These are phyloP conservation scores for Oreonectes daqikongensis DNA, from an alignment of 2,797 vertebrate genomes.

Conservation along the genomic window DNA sequence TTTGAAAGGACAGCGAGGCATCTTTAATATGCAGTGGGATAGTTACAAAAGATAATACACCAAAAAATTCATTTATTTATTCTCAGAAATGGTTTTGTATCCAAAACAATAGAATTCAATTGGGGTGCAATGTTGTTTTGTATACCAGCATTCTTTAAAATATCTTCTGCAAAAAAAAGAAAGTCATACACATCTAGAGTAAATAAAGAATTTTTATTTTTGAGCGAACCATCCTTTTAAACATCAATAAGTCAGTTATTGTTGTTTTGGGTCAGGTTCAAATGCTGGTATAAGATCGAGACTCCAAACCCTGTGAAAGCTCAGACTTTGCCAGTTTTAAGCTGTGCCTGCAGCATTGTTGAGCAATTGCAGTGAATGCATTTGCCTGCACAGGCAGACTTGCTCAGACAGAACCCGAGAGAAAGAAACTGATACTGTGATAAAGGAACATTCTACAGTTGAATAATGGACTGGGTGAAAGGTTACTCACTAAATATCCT, in stretches of 20 bases:
- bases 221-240: background rate
- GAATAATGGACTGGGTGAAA: conserved; percentile 47
- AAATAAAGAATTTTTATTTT: too few relatives aligned
- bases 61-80: too few relatives aligned
- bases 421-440: conserved; percentile 45
- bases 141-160: too few relatives aligned
- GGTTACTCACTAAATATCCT: conserved; percentile 23
- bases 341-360: conserved; percentile 38
- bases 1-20: too few relatives aligned
- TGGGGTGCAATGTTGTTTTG: too few relatives aligned
- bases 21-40: background rate
- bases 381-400: conserved; percentile 42
- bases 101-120: too few relatives aligned
- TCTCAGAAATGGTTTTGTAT: too few relatives aligned
- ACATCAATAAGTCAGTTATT: conserved; percentile 23
- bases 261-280: conserved; percentile 21
- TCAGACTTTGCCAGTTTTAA: conserved; percentile 22
- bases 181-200: too few relatives aligned
- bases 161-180: too few relatives aligned
- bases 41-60: too few relatives aligned
- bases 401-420: conserved; percentile 47
- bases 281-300: conserved; percentile 22
- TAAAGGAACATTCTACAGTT: conserved; percentile 17
- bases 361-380: conserved; percentile 44
- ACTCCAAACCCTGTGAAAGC: conserved; percentile 15